Evolutionary conservation across 53 echinoderm and acorn worm genomes (phyloP).

Genomic region (Astropecten irregularis): DNA sequence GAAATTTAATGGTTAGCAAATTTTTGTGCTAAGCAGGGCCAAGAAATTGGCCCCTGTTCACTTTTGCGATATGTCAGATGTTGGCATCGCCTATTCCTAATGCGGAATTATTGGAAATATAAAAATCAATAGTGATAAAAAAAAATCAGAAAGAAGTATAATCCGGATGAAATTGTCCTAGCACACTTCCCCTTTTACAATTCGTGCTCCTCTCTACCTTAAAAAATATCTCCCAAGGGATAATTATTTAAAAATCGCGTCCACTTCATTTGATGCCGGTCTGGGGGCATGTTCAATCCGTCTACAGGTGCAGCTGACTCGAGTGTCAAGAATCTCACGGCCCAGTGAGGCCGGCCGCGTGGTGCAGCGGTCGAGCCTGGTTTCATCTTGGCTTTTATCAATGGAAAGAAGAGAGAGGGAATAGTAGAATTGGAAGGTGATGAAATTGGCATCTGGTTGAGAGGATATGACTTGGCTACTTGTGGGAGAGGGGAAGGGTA

Average conservation of each 20-base stretch:
- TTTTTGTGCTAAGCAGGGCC: too few relatives aligned
- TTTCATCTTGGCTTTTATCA: background rate
- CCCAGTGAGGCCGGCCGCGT: background rate
- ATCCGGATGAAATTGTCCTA: too few relatives aligned
- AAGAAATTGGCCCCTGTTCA: too few relatives aligned
- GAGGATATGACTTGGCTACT: background rate
- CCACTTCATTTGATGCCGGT: slow-evolving; percentile 5
- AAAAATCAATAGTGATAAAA: too few relatives aligned
- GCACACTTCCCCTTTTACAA: too few relatives aligned
- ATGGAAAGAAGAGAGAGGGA: background rate
- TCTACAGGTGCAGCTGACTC: background rate
- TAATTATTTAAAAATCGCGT: slow-evolving; percentile 21
- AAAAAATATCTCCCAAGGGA: background rate
- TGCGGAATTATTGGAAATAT: too few relatives aligned
- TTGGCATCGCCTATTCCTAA: too few relatives aligned
- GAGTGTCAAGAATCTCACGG: slow-evolving; percentile 19
- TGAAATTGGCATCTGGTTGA: slow-evolving; percentile 5
- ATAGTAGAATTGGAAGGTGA: slow-evolving; percentile 13
- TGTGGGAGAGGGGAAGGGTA: background rate
- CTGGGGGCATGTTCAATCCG: background rate
- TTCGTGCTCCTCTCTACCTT: too few relatives aligned
- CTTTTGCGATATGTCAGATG: too few relatives aligned
- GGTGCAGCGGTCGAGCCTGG: background rate
- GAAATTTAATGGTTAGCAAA: too few relatives aligned
- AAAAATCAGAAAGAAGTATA: too few relatives aligned